phyloP scores from a whole-genome alignment of 2,797 vertebrate genomes.

The Heterohyrax brucei region DNA sequence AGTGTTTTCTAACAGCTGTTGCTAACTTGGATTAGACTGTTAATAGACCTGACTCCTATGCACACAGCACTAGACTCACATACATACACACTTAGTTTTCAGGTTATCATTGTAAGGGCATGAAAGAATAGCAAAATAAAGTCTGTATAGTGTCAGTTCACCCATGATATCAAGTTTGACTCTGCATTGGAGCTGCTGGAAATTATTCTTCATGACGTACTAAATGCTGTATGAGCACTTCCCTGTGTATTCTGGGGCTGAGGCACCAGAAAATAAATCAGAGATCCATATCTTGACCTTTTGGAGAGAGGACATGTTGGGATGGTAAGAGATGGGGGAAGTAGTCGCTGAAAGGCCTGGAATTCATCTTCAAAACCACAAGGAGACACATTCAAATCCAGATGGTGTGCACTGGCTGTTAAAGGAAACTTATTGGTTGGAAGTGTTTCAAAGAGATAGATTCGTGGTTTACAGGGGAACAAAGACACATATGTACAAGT shows the following conservation, averaged over 20 bases:
- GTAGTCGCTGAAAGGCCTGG: neutral
- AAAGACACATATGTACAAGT: neutral
- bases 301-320: neutral
- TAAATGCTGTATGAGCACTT: neutral
- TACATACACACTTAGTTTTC: neutral
- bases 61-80: neutral
- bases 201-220: neutral
- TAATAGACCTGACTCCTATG: neutral
- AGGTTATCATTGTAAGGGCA: neutral
- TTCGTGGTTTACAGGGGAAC: neutral
- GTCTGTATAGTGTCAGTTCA: neutral
- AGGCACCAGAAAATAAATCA: conserved; percentile 10
- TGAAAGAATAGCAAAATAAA: neutral
- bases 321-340: neutral
- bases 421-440: neutral
- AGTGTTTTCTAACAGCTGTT: conserved; percentile 58
- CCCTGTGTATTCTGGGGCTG: neutral
- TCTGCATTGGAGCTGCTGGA: neutral
- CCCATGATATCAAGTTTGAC: neutral
- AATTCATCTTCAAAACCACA: neutral
- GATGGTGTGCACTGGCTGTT: neutral
- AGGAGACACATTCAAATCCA: neutral
- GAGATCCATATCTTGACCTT: neutral
- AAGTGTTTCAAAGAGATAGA: neutral
- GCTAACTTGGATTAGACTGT: conserved; percentile 56